These are phyloP conservation scores for Portevinia maculata DNA, from an alignment of 2,888 invertebrate genomes.

Conservation along the genomic window DNA sequence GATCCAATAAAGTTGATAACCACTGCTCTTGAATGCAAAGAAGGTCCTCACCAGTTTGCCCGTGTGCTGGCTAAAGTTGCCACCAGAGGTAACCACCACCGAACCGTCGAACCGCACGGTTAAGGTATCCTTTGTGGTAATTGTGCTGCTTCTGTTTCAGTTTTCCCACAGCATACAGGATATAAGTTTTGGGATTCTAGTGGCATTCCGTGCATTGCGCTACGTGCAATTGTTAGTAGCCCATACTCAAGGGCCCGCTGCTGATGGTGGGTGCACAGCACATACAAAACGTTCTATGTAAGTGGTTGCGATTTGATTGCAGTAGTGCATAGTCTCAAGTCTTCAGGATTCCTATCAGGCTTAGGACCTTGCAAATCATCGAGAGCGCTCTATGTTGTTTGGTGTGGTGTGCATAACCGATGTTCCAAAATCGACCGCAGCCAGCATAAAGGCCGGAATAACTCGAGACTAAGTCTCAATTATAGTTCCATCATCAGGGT, in stretches of 20 bases:
- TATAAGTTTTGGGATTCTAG: constrained; percentile 47
- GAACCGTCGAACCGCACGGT: not conserved
- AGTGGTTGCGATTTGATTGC: constrained; percentile 27
- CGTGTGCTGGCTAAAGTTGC: constrained; percentile 26
- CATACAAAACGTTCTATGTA: not conserved
- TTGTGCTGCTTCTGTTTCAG: constrained; percentile 30
- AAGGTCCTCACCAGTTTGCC: constrained; percentile 3
- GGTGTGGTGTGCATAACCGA: constrained; percentile 30
- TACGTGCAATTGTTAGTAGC: constrained; percentile 48
- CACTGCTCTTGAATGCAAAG: constrained; percentile 53
- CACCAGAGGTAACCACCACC: not conserved
- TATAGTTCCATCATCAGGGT: not conserved
- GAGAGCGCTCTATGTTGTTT: constrained; percentile 1
- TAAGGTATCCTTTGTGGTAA: constrained; percentile 43
- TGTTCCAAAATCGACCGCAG: constrained; percentile 6
- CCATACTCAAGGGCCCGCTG: not conserved
- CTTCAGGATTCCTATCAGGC: constrained; percentile 17
- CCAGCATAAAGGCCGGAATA: not conserved
- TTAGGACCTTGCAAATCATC: constrained; percentile 46
- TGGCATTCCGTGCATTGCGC: constrained; percentile 55
- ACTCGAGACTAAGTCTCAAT: constrained; percentile 27
- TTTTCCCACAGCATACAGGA: constrained; percentile 26
- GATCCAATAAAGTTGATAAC: constrained; percentile 53
- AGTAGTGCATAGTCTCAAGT: constrained; percentile 16
- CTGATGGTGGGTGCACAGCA: not conserved